Conservation (phyloP, 2,113 vertebrate species). For the Emydura subglobosa region DNA sequence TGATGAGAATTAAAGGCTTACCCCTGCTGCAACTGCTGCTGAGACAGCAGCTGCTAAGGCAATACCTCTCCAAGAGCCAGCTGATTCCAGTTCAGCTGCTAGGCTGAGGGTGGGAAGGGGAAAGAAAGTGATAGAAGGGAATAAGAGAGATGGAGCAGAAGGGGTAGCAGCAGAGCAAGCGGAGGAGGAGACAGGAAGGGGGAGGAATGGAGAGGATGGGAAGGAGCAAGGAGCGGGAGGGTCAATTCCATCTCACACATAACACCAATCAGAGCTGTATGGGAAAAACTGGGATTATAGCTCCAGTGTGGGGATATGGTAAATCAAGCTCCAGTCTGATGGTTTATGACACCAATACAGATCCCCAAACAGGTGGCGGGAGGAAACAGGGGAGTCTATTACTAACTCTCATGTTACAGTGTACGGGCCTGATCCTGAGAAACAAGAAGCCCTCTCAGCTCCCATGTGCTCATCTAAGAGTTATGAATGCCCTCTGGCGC, state of each 20-base stretch:
- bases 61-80: fast-evolving
- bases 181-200: fast-evolving
- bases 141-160: neutral
- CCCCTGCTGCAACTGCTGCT: fast-evolving
- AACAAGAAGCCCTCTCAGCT: neutral
- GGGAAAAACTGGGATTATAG: neutral
- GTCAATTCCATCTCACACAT: neutral
- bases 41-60: neutral
- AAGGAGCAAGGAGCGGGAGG: neutral
- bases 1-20: neutral
- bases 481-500: fast-evolving
- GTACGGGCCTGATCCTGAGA: neutral
- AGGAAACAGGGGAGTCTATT: neutral
- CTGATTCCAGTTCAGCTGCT: neutral
- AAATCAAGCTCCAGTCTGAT: neutral
- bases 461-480: fast-evolving
- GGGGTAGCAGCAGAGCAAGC: neutral
- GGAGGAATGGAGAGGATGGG: neutral
- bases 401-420: neutral
- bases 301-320: neutral
- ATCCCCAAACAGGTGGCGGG: neutral
- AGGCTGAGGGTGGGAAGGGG: neutral
- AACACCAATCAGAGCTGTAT: fast-evolving
- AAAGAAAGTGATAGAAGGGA: neutral
- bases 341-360: fast-evolving